Conservation (phyloP, 2,113 vertebrate genomes). For the Campylorhamphus procurvoides region DNA sequence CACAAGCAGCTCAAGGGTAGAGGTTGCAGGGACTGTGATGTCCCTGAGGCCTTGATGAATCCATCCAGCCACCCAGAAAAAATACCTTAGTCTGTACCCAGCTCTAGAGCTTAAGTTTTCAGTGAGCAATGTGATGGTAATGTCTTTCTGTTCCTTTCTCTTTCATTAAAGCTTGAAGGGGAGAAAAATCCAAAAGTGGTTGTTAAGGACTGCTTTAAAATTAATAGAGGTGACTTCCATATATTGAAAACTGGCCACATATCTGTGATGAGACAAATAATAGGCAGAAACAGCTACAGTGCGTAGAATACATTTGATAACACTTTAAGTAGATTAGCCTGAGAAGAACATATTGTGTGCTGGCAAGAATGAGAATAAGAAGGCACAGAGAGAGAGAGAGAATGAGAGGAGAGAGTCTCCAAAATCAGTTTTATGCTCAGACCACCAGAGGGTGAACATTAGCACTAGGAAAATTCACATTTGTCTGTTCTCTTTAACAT, state of each 20-base stretch:
- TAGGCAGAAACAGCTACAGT: not conserved
- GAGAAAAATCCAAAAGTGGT: not conserved
- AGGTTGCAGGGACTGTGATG: too few species aligned
- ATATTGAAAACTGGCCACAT: not conserved
- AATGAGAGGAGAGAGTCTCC: not conserved
- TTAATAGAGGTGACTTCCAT: not conserved
- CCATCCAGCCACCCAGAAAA: not conserved
- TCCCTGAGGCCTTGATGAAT: not conserved
- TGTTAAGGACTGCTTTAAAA: not conserved
- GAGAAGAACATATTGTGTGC: not conserved
- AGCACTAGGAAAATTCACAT: not conserved
- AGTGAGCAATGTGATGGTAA: not conserved
- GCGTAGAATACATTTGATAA: conserved; percentile 18
- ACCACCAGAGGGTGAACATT: not conserved
- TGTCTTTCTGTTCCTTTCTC: not conserved
- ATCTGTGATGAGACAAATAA: not conserved
- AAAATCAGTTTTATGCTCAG: not conserved
- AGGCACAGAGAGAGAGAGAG: not conserved
- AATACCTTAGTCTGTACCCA: not conserved
- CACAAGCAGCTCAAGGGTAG: not conserved
- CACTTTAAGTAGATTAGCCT: conserved; percentile 10
- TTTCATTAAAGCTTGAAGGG: not conserved
- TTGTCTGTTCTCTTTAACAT: conserved; percentile 6
- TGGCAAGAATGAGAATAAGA: not conserved
- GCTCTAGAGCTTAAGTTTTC: not conserved